Conservation (phyloP, 2,797 vertebrate species). For the Hydrophis major region DNA sequence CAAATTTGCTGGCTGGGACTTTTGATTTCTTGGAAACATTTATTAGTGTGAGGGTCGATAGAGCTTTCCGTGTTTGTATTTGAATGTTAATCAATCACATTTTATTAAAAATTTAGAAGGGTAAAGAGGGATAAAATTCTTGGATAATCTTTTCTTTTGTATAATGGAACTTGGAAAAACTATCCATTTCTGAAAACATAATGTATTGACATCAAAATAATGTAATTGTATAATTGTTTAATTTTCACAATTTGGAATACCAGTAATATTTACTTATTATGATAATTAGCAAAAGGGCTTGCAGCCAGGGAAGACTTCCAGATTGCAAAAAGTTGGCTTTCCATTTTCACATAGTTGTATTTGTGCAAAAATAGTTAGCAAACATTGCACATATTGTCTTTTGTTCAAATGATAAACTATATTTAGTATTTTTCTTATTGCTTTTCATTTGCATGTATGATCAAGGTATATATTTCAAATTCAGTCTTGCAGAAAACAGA, state of each 20-base stretch:
- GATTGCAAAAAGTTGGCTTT: background rate
- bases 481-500: background rate
- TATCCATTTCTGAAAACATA: constrained; percentile 39
- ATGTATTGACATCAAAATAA: constrained; percentile 7
- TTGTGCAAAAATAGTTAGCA: background rate
- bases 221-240: constrained; percentile 17
- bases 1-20: constrained; percentile 37
- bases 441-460: background rate
- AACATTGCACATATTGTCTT: background rate
- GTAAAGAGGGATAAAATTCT: background rate
- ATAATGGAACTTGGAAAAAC: constrained; percentile 37
- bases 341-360: background rate
- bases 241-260: background rate
- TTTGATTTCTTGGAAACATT: constrained; percentile 68
- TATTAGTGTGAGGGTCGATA: constrained; percentile 60
- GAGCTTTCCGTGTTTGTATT: constrained; percentile 65
- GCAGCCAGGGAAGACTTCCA: background rate
- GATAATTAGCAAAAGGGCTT: background rate
- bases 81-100: constrained; percentile 71
- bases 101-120: constrained; percentile 70
- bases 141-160: constrained; percentile 41
- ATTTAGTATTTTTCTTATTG: background rate
- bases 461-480: background rate
- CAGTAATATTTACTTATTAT: constrained; percentile 10
- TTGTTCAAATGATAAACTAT: background rate